These are phyloP conservation scores for Podarcis lilfordi DNA, from an alignment of 2,797 vertebrate species.

Conservation along the genomic window DNA sequence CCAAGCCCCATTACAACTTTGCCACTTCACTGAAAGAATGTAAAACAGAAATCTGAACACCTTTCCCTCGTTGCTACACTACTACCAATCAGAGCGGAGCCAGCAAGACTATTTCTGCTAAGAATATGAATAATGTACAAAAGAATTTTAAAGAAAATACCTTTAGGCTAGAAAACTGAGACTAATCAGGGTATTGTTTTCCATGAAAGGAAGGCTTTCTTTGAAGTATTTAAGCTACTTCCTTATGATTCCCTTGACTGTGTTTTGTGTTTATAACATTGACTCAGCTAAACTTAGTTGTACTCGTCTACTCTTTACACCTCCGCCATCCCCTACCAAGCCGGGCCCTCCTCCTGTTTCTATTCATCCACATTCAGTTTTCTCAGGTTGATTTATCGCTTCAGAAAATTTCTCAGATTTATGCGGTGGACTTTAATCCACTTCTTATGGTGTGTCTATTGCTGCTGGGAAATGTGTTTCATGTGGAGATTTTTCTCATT, in stretches of 20 bases:
- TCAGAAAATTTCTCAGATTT: constrained; percentile 54
- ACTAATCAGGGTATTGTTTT: constrained; percentile 72
- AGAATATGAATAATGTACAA: constrained; percentile 74
- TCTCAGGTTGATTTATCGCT: constrained; percentile 66
- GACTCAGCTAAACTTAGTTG: constrained; percentile 67
- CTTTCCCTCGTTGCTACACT: constrained; percentile 47
- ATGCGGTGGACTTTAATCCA: constrained; percentile 14
- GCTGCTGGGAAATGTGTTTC: constrained; percentile 49
- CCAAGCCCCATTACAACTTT: constrained; percentile 59
- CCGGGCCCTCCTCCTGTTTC: not conserved
- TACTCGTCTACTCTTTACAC: constrained; percentile 58
- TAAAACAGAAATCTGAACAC: constrained; percentile 58
- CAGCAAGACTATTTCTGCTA: constrained; percentile 56
- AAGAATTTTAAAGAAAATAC: constrained; percentile 68
- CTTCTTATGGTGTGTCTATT: constrained; percentile 45
- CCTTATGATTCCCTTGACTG: constrained; percentile 70
- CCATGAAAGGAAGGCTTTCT: constrained; percentile 67
- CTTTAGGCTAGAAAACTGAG: constrained; percentile 72
- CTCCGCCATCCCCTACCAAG: constrained; percentile 26
- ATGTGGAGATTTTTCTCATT: constrained; percentile 18
- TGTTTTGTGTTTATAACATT: constrained; percentile 77
- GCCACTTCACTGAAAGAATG: constrained; percentile 55
- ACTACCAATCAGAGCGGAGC: constrained; percentile 51
- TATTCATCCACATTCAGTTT: constrained; percentile 46
- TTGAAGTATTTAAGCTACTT: constrained; percentile 77